Evolutionary conservation across 2,113 vertebrate genomes (phyloP), one percentile per base, ranked within the genome.

Genomic region (Aix galericulata): DNA sequence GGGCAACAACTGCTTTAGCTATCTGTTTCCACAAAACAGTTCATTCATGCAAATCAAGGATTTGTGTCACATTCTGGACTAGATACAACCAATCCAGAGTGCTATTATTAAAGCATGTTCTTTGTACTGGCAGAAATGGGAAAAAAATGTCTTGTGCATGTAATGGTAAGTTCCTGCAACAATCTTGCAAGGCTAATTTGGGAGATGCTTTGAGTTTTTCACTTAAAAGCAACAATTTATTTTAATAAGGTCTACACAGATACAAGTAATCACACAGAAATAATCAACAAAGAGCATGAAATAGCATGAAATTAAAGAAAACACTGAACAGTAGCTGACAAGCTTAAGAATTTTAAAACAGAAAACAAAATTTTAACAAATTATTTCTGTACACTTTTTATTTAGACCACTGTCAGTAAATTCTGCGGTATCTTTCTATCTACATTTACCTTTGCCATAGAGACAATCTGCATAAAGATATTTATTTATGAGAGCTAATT

Each of bases 181-280:
- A 82, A 82, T 34, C 60, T 63, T 72, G 71, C 77, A 85, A 96
- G 74, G 44, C 67, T 93, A 83, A 94, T 86, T 25, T 79, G 66
- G 22, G 66, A 92, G 73, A 52, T 74, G 76, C 62, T 92, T 94
- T 71, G 73, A 79, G 36, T 56, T 86, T 80, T 80, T 71, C 88
- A 87, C 75, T 91, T 94, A 95, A 91, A 95, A 96, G 81, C 71
- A 74, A 82, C 68, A 74, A 97, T 94, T 93, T 94, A 91, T 90
- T 96, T 96, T 93, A 96, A 94, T 82, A 90, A 90, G 76, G 72
- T 88, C 95, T 73, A 95, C 82, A 88, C 15, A 74, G 72, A 83
- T 56, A 88, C 34, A 85, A 59, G 58, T 55, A 85, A 32, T 23
- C 48, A 60, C 40, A 64, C 44, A 94, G 88, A 93, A 92, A 93